These are phyloP conservation scores for Plotosus lineatus DNA, from an alignment of 2,113 vertebrate genomes.

Conservation along the genomic window DNA sequence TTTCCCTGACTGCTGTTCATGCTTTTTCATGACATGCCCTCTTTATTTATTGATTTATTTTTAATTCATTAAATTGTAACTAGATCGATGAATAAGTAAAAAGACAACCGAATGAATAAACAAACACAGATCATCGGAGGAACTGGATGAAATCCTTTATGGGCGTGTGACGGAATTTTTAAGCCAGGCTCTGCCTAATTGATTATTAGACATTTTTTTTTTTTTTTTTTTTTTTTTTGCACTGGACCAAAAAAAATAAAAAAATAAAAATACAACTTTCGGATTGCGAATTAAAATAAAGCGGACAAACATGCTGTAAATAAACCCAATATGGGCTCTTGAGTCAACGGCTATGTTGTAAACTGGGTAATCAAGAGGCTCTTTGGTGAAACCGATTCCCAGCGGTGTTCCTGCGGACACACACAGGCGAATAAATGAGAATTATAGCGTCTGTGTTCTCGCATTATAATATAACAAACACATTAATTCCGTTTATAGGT, in stretches of 20 bases:
- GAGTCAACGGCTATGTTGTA: constrained; percentile 46
- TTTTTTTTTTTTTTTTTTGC: too few species aligned
- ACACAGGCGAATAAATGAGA: constrained; percentile 37
- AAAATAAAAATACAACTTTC: not conserved
- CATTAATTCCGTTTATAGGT: constrained; percentile 38
- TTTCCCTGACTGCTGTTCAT: constrained; percentile 74
- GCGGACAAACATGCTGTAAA: constrained; percentile 57
- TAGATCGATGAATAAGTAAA: constrained; percentile 66
- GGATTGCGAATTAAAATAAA: constrained; percentile 59
- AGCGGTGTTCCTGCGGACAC: constrained; percentile 15
- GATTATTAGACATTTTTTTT: constrained; percentile 59
- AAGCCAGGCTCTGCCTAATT: constrained; percentile 49
- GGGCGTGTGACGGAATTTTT: constrained; percentile 46
- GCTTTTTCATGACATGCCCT: constrained; percentile 62
- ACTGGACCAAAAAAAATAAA: constrained; percentile 39
- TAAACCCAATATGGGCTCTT: constrained; percentile 49
- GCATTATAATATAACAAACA: constrained; percentile 29
- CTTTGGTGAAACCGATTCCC: constrained; percentile 35
- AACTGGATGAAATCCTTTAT: constrained; percentile 39
- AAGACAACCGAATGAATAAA: constrained; percentile 46
- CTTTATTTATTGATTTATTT: constrained; percentile 47
- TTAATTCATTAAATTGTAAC: constrained; percentile 74
- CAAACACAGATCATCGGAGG: constrained; percentile 46
- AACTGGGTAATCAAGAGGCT: constrained; percentile 48
- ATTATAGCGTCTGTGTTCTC: constrained; percentile 16